These are phyloP conservation scores for Cryptophagus acutangulus DNA, from an alignment of 2,888 invertebrate genomes.

Conservation along the genomic window DNA sequence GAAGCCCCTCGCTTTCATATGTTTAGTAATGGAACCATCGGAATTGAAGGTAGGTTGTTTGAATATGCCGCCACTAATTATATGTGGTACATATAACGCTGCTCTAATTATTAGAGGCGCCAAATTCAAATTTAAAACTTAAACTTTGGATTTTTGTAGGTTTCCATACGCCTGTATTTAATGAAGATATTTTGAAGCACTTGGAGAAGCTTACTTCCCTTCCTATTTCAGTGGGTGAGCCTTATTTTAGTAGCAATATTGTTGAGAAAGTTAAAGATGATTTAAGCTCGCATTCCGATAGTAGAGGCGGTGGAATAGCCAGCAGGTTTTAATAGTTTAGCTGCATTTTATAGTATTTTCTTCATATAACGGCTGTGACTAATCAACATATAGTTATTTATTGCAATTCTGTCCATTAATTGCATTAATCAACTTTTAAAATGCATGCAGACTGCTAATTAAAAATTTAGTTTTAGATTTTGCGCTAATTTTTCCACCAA, in stretches of 20 bases:
- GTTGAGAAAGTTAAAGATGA: slow-evolving; percentile 61
- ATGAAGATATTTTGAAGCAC: slow-evolving; percentile 36
- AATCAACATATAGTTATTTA: slow-evolving; percentile 2
- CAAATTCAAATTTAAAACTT: background rate
- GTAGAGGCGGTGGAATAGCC: slow-evolving; percentile 65
- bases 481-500: no score
- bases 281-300: slow-evolving; percentile 66
- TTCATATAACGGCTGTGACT: slow-evolving; percentile 12
- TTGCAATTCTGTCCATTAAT: background rate
- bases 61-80: no score
- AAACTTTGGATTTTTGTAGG: slow-evolving; percentile 32
- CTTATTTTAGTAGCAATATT: slow-evolving; percentile 61
- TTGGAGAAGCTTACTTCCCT: slow-evolving; percentile 33
- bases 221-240: slow-evolving; percentile 40
- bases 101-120: background rate
- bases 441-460: no score
- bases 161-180: slow-evolving; percentile 40
- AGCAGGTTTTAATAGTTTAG: slow-evolving; percentile 53
- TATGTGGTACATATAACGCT: no score
- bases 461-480: no score
- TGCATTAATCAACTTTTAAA: no score
- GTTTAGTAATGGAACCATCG: slow-evolving; percentile 38
- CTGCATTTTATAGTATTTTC: background rate
- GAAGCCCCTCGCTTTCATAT: slow-evolving; percentile 52
- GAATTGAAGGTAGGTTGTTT: slow-evolving; percentile 43